A percentile compares a stretch with the other conserved stretches of the same genome.
Conservation (phyloP, 2,113 vertebrate genomes). For the Falcunculus frontatus region DNA sequence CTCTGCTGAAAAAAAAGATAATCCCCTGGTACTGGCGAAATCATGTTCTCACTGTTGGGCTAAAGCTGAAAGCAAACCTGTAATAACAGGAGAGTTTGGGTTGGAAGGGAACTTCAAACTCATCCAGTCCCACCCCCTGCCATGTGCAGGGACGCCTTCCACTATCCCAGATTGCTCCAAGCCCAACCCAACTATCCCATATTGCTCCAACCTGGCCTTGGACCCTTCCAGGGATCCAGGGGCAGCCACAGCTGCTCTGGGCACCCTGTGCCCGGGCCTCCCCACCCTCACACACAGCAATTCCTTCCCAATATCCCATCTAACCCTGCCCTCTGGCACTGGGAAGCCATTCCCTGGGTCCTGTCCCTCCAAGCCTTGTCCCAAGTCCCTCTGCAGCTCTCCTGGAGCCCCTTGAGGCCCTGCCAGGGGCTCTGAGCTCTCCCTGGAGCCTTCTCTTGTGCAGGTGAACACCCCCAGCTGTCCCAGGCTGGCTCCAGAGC, state of each 20-base stretch:
- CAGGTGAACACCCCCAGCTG: too few species aligned
- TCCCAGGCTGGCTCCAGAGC: background rate
- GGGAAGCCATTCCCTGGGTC: too few species aligned
- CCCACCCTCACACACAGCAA: background rate
- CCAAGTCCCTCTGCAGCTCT: background rate
- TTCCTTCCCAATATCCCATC: too few species aligned
- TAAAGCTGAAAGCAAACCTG: background rate
- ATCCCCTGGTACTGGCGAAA: background rate
- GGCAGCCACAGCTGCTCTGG: background rate
- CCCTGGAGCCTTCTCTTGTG: too few species aligned
- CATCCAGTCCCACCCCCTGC: fast-evolving
- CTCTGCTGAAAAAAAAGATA: background rate
- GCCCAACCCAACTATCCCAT: too few species aligned
- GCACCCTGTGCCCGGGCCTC: background rate
- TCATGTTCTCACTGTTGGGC: background rate
- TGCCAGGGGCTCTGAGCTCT: too few species aligned
- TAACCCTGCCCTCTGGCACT: too few species aligned
- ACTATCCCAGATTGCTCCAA: fast-evolving
- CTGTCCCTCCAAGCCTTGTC: too few species aligned
- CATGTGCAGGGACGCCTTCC: background rate
- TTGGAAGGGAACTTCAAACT: fast-evolving
- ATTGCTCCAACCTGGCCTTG: background rate
- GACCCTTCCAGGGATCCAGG: background rate
- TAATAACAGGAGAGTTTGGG: background rate
- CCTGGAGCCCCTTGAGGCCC: too few species aligned